Percentiles rank a stretch among this genome's conserved stretches.
phyloP scores from a whole-genome alignment of 2,888 invertebrate species.

The Polyommatus iphigenia region DNA sequence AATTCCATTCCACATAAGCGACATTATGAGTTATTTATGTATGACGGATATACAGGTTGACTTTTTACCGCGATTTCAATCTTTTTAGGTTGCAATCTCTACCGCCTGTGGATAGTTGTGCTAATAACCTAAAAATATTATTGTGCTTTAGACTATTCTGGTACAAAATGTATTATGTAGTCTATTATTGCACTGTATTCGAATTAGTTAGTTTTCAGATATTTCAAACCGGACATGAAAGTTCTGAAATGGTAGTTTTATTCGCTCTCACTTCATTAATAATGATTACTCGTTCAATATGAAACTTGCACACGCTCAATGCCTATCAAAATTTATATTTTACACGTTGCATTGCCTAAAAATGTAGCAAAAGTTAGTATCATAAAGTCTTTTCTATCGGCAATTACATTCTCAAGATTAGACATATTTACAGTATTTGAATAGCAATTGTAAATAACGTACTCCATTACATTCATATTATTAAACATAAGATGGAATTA shows the following conservation, averaged over 20 bases:
- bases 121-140: neutral
- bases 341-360: too few species aligned
- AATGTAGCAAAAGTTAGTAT: too few species aligned
- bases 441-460: slow-evolving; percentile 57
- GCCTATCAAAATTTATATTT: neutral
- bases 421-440: slow-evolving; percentile 48
- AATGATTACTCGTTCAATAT: too few species aligned
- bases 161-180: neutral
- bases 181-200: too few species aligned
- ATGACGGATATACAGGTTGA: neutral
- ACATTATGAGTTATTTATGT: neutral
- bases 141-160: neutral
- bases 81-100: neutral
- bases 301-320: too few species aligned
- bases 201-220: too few species aligned
- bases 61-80: neutral
- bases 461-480: slow-evolving; percentile 55
- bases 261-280: too few species aligned
- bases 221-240: too few species aligned
- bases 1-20: neutral
- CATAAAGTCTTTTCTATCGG: neutral
- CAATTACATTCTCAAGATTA: neutral
- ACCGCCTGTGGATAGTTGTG: neutral
- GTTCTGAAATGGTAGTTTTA: too few species aligned
- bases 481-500: slow-evolving; percentile 64